phyloP scores from a whole-genome alignment of 2,113 vertebrate species.

The Anolis sagrei region DNA sequence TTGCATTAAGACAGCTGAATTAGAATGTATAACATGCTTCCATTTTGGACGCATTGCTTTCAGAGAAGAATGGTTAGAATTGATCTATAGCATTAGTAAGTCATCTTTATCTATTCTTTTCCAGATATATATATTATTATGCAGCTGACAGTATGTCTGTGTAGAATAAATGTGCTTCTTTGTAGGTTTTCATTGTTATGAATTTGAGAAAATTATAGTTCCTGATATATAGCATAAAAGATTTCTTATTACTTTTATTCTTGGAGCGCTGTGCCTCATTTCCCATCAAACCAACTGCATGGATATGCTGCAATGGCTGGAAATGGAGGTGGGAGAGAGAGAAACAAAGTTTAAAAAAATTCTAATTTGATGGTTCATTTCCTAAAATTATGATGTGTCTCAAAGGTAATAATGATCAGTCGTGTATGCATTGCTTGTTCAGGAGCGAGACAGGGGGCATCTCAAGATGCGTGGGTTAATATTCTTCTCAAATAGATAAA shows the following conservation, averaged over 20 bases:
- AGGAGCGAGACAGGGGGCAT: slow-evolving; percentile 34
- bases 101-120: slow-evolving; percentile 29
- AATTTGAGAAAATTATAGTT: slow-evolving; percentile 54
- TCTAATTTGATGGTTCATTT: slow-evolving; percentile 65
- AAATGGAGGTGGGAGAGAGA: neutral
- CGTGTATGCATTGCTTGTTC: slow-evolving; percentile 46
- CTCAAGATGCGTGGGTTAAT: slow-evolving; percentile 39
- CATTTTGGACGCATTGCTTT: slow-evolving; percentile 15
- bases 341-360: slow-evolving; percentile 19
- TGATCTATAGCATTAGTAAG: slow-evolving; percentile 8
- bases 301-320: slow-evolving; percentile 32
- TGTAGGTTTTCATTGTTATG: slow-evolving; percentile 47
- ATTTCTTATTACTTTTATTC: slow-evolving; percentile 55
- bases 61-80: slow-evolving; percentile 7
- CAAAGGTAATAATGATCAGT: slow-evolving; percentile 47
- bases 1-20: neutral
- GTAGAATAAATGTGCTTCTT: slow-evolving; percentile 39
- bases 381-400: slow-evolving; percentile 55
- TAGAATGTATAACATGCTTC: neutral
- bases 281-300: slow-evolving; percentile 47
- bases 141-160: slow-evolving; percentile 10
- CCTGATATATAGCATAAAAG: slow-evolving; percentile 37
- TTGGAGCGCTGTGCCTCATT: slow-evolving; percentile 47
- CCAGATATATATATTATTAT: slow-evolving; percentile 9
- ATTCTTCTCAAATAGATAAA: slow-evolving; percentile 33